Percentiles rank a stretch among this genome's conserved stretches.
These are phyloP conservation scores for Drosophila neotestacea DNA, from an alignment of 2,888 invertebrate species.

Conservation along the genomic window DNA sequence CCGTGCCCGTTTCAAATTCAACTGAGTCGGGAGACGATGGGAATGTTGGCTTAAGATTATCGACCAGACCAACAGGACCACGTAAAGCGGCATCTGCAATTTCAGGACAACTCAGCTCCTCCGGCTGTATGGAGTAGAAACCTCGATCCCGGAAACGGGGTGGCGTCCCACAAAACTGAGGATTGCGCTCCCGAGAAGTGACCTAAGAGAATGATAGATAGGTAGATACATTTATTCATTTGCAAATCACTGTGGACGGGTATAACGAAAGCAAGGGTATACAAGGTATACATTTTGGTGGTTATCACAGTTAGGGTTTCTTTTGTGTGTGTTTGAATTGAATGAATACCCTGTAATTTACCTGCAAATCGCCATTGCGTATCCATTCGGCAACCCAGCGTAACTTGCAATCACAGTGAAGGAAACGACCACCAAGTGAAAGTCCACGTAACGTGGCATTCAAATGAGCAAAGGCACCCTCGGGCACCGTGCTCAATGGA, in stretches of 20 bases:
- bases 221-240: neutral
- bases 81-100: constrained; percentile 86
- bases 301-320: no score
- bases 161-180: constrained; percentile 96
- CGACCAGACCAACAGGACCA: constrained; percentile 84
- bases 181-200: constrained; percentile 95
- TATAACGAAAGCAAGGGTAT: no score
- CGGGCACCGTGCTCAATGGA: constrained; percentile 93
- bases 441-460: constrained; percentile 94
- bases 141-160: constrained; percentile 91
- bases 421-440: constrained; percentile 94
- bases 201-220: constrained; percentile 83
- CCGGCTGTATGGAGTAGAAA: constrained; percentile 94
- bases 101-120: constrained; percentile 88
- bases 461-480: constrained; percentile 91
- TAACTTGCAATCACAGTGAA: constrained; percentile 95
- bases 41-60: constrained; percentile 84
- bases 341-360: constrained; percentile 50
- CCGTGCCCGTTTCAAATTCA: constrained; percentile 60
- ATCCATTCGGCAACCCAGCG: constrained; percentile 97
- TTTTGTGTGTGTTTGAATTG: neutral
- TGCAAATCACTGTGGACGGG: neutral
- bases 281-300: no score
- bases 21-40: constrained; percentile 61
- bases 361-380: constrained; percentile 93